Percentiles rank a stretch among this genome's conserved stretches.
Conservation (phyloP, 2,888 invertebrate genomes). For the Octonoba sinensis region DNA sequence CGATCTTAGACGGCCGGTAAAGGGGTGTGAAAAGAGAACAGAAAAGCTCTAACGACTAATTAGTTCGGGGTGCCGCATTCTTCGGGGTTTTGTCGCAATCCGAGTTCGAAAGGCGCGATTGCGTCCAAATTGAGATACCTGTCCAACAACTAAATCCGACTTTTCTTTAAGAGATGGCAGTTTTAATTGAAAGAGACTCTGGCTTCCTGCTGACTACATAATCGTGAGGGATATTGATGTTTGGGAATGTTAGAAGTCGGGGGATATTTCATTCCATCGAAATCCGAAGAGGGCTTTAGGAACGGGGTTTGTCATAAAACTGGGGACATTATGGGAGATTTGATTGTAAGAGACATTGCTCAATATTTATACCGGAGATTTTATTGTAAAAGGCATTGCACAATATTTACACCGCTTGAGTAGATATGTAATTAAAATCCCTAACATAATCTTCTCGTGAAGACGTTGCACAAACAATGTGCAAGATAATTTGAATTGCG, state of each 20-base stretch:
- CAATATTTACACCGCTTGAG: too few species aligned
- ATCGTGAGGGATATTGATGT: constrained; percentile 30
- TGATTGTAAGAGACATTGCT: too few species aligned
- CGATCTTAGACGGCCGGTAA: too few species aligned
- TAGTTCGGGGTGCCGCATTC: constrained; percentile 21
- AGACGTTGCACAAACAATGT: too few species aligned
- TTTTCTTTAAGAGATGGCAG: constrained; percentile 29
- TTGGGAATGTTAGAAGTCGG: background rate
- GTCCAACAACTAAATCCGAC: background rate
- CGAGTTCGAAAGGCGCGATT: background rate
- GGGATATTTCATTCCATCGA: background rate
- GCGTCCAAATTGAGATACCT: constrained; percentile 31
- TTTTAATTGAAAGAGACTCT: constrained; percentile 43
- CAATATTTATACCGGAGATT: too few species aligned
- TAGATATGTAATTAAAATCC: too few species aligned
- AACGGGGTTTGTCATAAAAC: too few species aligned
- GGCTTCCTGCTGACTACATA: constrained; percentile 20
- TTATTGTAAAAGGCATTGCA: too few species aligned
- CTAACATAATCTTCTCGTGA: too few species aligned
- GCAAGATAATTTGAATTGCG: too few species aligned
- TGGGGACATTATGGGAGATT: too few species aligned
- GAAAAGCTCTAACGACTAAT: constrained; percentile 37
- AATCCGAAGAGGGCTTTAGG: too few species aligned
- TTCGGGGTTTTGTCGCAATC: constrained; percentile 5
- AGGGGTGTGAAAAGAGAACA: constrained; percentile 14